Evolutionary conservation across 2,888 invertebrate species (phyloP).

Genomic region (Spodoptera littoralis): DNA sequence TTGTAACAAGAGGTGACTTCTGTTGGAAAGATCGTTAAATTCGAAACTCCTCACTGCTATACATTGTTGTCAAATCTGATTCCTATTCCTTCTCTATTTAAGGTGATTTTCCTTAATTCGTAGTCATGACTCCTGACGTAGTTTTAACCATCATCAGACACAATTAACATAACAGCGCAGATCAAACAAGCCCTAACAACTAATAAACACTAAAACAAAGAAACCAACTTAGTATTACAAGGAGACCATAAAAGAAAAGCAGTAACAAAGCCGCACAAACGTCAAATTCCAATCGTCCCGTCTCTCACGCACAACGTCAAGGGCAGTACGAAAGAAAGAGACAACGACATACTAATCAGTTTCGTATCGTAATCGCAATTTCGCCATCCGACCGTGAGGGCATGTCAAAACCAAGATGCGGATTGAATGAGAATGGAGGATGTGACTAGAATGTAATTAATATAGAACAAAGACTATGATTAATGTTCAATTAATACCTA

Average conservation of each 20-base stretch:
- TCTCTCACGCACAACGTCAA: conserved; percentile 43
- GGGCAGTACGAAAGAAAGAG: conserved; percentile 50
- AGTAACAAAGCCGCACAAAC: conserved; percentile 31
- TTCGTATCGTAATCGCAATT: conserved; percentile 54
- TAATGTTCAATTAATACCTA: conserved; percentile 34
- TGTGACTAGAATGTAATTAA: conserved; percentile 54
- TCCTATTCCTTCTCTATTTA: too few species aligned
- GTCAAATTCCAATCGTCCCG: conserved; percentile 28
- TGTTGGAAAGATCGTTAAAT: too few species aligned
- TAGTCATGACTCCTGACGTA: too few species aligned
- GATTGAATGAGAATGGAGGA: conserved; percentile 46
- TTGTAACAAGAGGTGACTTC: too few species aligned
- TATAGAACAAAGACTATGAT: conserved; percentile 39
- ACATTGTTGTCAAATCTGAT: too few species aligned
- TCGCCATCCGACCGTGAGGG: conserved; percentile 57
- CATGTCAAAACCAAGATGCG: conserved; percentile 54
- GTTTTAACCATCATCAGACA: too few species aligned
- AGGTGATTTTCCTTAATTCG: too few species aligned
- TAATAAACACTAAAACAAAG: conserved; percentile 27
- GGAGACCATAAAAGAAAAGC: conserved; percentile 41
- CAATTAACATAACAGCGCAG: not conserved
- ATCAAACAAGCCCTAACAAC: conserved; percentile 6
- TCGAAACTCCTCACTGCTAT: too few species aligned
- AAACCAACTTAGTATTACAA: conserved; percentile 31
- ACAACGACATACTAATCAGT: conserved; percentile 38